Base-by-base conservation (phyloP, 2,797 vertebrate genomes). In the Eulemur rubriventer region DNA sequence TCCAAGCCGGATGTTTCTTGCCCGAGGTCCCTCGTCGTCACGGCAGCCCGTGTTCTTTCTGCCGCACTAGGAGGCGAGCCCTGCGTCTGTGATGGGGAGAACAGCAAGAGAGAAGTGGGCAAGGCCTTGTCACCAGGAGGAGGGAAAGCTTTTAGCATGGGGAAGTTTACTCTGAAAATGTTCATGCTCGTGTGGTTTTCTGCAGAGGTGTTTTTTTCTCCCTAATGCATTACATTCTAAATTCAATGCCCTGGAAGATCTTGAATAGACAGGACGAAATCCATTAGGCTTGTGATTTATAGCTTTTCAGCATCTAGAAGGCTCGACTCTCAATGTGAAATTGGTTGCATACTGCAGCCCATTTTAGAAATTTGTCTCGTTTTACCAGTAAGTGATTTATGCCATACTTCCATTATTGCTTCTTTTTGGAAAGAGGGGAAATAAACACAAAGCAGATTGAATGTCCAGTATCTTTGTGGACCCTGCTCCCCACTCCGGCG, bases 221-320 rank as follows among this genome's bases (percentile, higher is more conserved):
- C 46, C 48, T 10, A 24, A 48, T 81, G 85, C 85, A 72, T 69
- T 89, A 30, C 81, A 33, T 78, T 93, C 92, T 84, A 67, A 83
- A 96, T 63, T 70, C 95, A 89, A 0, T 73, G 91, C 46, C 78
- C 85, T 87, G 18, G 81, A 95, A 93, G 83, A 94, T 78, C 89
- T 33, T n/a, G 86, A 91, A 52, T 22, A 89, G 96, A 93, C 52
- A 38, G 72, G 79, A 89, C 65, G 8, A 69, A 95, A 95, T 43
- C 95, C 96, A 91, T 96, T 89, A 78, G 63, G 85, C 95, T 67
- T 50, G 8, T 38, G 97, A 95, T 96, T 91, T 94, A 89, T 75
- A 73, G 89, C 95, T 93, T 95, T 73, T 91, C 73, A 28, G 96
- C 95, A 48, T 94, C 63, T 73, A 33, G 52, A 84, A 94, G 75